Conservation (phyloP, 2,888 invertebrate genomes). For the Eupithecia inturbata region DNA sequence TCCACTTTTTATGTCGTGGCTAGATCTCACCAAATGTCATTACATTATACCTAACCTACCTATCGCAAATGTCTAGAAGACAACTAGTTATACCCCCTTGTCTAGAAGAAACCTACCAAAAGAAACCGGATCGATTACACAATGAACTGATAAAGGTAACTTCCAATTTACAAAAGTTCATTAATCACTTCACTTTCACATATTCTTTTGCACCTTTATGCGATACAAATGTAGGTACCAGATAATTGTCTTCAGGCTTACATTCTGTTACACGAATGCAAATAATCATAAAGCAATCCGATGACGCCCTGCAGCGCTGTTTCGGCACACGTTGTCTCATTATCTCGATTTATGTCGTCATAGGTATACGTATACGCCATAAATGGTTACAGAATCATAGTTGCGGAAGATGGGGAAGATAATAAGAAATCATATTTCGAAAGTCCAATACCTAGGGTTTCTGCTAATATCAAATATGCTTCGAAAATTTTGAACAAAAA, state of each 20-base stretch:
- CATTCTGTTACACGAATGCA: not conserved
- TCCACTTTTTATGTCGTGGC: not conserved
- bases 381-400: not conserved
- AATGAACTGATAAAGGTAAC: not conserved
- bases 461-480: not conserved
- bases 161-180: not conserved
- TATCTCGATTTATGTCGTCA: not conserved
- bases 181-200: not conserved
- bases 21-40: not conserved
- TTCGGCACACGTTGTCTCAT: not conserved
- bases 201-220: not conserved
- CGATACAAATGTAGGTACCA: not conserved
- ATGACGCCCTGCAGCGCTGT: not conserved
- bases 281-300: not conserved
- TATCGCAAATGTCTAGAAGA: not conserved
- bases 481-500: not conserved
- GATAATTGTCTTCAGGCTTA: not conserved
- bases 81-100: not conserved
- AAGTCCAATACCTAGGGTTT: not conserved
- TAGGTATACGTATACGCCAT: not conserved
- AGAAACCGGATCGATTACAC: constrained; percentile 1
- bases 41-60: no score
- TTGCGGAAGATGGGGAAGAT: not conserved
- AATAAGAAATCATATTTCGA: not conserved
- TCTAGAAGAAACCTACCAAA: not conserved